These are phyloP conservation scores for Holcopasites calliopsidis DNA, from an alignment of 1,140 invertebrate species.

Conservation along the genomic window DNA sequence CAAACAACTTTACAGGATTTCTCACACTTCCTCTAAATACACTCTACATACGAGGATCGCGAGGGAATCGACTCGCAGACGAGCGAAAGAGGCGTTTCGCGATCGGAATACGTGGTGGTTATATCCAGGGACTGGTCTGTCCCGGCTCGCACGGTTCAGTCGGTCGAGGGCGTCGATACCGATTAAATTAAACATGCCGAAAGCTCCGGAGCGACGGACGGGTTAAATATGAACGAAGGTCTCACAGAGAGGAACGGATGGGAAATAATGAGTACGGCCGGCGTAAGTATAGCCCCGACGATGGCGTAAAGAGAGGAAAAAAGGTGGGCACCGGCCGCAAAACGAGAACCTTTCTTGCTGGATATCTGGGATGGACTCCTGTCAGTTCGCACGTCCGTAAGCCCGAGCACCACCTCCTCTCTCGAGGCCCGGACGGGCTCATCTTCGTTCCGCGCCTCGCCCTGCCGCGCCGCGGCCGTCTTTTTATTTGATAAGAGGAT, in stretches of 20 bases:
- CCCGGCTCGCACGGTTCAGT: constrained; percentile 61
- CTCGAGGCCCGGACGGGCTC: constrained; percentile 41
- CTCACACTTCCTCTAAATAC: no score
- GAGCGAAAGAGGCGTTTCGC: constrained; percentile 42
- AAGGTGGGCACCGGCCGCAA: constrained; percentile 56
- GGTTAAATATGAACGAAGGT: constrained; percentile 69
- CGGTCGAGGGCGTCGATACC: constrained; percentile 71
- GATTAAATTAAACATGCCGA: constrained; percentile 73
- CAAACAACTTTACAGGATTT: no score
- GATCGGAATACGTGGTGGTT: constrained; percentile 47
- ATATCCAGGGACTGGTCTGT: constrained; percentile 29
- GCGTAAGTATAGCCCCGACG: constrained; percentile 72
- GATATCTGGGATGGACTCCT: constrained; percentile 65
- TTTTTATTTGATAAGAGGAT: constrained; percentile 66
- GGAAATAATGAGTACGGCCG: constrained; percentile 70
- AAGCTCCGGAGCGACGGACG: constrained; percentile 57
- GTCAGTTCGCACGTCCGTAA: constrained; percentile 72
- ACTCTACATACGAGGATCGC: no score
- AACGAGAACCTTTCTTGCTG: constrained; percentile 65
- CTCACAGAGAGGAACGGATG: constrained; percentile 58
- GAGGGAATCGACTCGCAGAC: no score
- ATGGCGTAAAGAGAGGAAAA: constrained; percentile 72
- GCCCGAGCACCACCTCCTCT: constrained; percentile 55
- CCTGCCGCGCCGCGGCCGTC: constrained; percentile 29
- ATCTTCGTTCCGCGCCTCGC: constrained; percentile 28